Percentiles rank a stretch among this genome's conserved stretches.
phyloP scores from a whole-genome alignment of 2,888 invertebrate genomes.

The Nomada hirtipes region DNA sequence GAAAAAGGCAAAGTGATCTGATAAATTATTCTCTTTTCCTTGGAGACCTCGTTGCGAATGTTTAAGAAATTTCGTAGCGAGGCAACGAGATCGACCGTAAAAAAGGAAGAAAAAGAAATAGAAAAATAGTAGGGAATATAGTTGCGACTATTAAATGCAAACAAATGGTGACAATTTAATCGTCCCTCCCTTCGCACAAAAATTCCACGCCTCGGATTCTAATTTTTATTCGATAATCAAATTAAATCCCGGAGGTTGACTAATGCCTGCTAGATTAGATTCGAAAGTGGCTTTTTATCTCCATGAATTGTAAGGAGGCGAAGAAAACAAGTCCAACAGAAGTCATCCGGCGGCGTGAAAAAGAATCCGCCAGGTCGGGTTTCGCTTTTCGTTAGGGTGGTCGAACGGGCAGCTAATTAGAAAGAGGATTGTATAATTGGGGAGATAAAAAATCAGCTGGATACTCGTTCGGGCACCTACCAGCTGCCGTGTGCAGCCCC shows the following conservation, averaged over 20 bases:
- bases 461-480: constrained; percentile 82
- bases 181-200: no score
- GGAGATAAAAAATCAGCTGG: constrained; percentile 80
- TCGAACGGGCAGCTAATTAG: constrained; percentile 77
- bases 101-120: no score
- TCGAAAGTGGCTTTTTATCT: not conserved
- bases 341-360: constrained; percentile 60
- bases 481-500: constrained; percentile 75
- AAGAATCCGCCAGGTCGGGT: constrained; percentile 55
- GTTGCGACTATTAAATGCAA: no score
- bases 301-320: no score
- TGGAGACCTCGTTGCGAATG: no score
- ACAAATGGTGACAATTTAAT: no score
- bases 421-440: constrained; percentile 81
- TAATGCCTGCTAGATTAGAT: not conserved
- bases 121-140: no score
- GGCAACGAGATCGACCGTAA: no score
- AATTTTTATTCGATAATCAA: not conserved
- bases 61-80: no score
- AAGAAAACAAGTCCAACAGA: constrained; percentile 30
- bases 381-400: constrained; percentile 69
- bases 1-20: no score
- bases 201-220: no score
- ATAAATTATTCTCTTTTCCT: not conserved
- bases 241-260: constrained; percentile 1